Percentiles rank a stretch among this genome's conserved stretches.
Evolutionary conservation across 2,113 vertebrate species (phyloP).

Genomic region (Phasianus colchicus): DNA sequence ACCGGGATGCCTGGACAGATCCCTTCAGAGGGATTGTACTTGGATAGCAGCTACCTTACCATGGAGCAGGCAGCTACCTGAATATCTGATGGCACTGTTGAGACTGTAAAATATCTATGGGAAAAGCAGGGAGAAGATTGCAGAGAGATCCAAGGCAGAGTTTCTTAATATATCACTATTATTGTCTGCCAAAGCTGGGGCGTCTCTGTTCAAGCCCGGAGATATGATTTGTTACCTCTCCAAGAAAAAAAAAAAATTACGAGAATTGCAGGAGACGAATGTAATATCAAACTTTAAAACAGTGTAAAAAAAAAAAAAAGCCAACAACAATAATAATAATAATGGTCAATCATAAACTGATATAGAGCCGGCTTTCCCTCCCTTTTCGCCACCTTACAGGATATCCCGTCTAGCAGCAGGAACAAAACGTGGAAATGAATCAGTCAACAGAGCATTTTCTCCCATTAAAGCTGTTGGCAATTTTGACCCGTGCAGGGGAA

Average conservation of each 20-base stretch:
- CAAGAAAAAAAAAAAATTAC: not conserved
- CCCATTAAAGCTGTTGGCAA: slow-evolving; percentile 80
- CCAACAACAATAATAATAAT: slow-evolving; percentile 70
- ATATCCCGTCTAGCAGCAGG: slow-evolving; percentile 85
- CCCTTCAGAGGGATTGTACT: not conserved
- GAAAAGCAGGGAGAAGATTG: slow-evolving; percentile 60
- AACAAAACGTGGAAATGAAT: slow-evolving; percentile 90
- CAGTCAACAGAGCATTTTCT: slow-evolving; percentile 84
- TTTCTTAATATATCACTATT: slow-evolving; percentile 59
- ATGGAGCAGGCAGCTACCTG: not conserved
- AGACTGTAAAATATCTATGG: slow-evolving; percentile 47
- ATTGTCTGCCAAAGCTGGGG: slow-evolving; percentile 31
- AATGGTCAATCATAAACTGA: slow-evolving; percentile 77
- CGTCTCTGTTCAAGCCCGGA: not conserved
- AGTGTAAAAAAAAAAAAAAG: slow-evolving; percentile 48
- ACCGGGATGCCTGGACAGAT: not conserved
- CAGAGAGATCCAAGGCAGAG: slow-evolving; percentile 41
- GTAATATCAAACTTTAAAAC: slow-evolving; percentile 58
- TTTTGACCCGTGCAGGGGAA: slow-evolving; percentile 80
- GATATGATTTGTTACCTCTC: slow-evolving; percentile 37
- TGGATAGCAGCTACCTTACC: not conserved
- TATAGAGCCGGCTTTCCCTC: slow-evolving; percentile 74
- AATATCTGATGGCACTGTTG: slow-evolving; percentile 20
- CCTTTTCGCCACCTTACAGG: slow-evolving; percentile 81
- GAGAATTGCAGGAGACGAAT: slow-evolving; percentile 53